Evolutionary conservation across 2,113 vertebrate genomes (phyloP), one percentile per base, ranked within the genome.

Genomic region (Lucifuga dentata): DNA sequence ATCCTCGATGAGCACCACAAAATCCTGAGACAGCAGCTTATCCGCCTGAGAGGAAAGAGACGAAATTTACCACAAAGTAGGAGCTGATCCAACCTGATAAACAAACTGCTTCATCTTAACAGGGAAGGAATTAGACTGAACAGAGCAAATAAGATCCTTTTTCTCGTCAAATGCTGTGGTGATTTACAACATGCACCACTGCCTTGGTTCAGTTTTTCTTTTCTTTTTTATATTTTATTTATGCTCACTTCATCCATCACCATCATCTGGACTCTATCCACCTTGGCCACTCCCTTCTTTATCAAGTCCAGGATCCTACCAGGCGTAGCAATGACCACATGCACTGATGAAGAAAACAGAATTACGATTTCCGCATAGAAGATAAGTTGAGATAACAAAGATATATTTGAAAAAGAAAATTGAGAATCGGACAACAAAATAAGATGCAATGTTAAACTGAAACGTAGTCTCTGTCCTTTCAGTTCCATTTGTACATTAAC

Each of bases 11-110:
- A 94, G 89, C 59, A 91, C 85, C 76, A 94, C 91, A 69, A 94
- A 93, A 59, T 94, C 93, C 88, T 93, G 92, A 87, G 93, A 94
- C 72, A 94, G 90, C 81, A 94, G 90, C 79, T 94, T 94, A 55
- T 94, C 93, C n/a, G 93, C 93, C 93, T 94, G 83, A 49, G 21
- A 46, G 52, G 21, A 46, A 46, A 72, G 0, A 2, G 0, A 46
- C 9, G 53, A 11, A 1, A 11, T 66, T n/a, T 2, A 16, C 39
- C 13, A 20, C 1, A 0, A 36, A 10, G 33, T 2, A 16, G 3
- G 26, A 21, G 17, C 5, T 0, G 5, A 29, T 57, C 17, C 12
- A 12, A 16, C 7, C 0, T 12, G 9, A 16, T 19, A 12, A 17
- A 23, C 2, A 8, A 17, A 8, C n/a, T 3, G 26, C 26, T 29